phyloP scores from a whole-genome alignment of 2,888 invertebrate genomes.

The Mythimna vitellina region DNA sequence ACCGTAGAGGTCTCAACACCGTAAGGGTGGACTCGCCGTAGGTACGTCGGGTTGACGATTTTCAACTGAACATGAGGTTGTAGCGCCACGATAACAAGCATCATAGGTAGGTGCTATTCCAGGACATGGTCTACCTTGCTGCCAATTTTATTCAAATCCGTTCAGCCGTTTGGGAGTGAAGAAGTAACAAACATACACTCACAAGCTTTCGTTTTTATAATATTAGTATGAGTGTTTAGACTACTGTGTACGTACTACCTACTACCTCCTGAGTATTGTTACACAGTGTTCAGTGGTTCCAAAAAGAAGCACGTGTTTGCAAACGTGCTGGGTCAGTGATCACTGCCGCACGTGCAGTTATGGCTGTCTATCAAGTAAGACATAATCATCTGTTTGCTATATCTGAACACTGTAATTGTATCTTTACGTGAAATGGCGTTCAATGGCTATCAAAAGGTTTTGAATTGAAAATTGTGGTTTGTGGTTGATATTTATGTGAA shows the following conservation, averaged over 20 bases:
- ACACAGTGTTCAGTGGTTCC: neutral
- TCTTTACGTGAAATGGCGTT: constrained; percentile 24
- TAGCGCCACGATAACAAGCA: too few relatives aligned
- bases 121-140: too few relatives aligned
- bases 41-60: too few relatives aligned
- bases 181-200: too few relatives aligned
- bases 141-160: too few relatives aligned
- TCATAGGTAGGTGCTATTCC: too few relatives aligned
- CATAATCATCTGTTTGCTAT: constrained; percentile 27
- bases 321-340: constrained; percentile 26
- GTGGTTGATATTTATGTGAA: constrained; percentile 7
- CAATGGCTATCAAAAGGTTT: neutral
- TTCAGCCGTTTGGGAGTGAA: too few relatives aligned
- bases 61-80: too few relatives aligned
- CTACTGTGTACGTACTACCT: neutral
- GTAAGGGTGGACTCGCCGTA: too few relatives aligned
- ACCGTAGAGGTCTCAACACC: too few relatives aligned
- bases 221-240: neutral
- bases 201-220: too few relatives aligned
- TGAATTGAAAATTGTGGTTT: constrained; percentile 4
- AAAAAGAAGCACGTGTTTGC: constrained; percentile 27
- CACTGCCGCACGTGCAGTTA: constrained; percentile 21
- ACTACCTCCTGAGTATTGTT: constrained; percentile 3
- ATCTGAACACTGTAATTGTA: constrained; percentile 20
- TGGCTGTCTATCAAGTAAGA: constrained; percentile 14